These are phyloP conservation scores for Drosophila neotestacea DNA, from an alignment of 2,888 invertebrate species.

Conservation along the genomic window DNA sequence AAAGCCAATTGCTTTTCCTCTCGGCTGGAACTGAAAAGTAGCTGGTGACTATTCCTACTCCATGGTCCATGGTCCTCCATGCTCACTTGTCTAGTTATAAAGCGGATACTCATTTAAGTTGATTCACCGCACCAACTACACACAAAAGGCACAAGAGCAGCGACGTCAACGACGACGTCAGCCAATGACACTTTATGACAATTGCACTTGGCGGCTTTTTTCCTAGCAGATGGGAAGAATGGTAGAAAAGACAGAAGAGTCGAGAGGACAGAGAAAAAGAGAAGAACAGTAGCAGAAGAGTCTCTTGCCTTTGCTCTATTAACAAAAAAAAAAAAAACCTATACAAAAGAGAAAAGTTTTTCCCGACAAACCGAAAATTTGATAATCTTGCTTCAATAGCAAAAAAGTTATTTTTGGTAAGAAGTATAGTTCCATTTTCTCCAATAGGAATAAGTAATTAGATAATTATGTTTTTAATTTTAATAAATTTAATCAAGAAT, in stretches of 20 bases:
- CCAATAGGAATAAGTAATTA: too few species aligned
- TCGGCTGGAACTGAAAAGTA: conserved; percentile 32
- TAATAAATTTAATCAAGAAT: too few species aligned
- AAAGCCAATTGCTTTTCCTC: conserved; percentile 69
- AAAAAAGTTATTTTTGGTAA: too few species aligned
- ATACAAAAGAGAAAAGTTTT: conserved; percentile 1
- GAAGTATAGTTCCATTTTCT: too few species aligned
- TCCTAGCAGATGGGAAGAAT: conserved; percentile 22
- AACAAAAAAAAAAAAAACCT: conserved; percentile 8
- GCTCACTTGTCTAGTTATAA: conserved; percentile 69
- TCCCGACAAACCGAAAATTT: background rate
- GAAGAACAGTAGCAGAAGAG: background rate
- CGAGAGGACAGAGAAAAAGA: background rate
- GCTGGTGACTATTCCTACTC: background rate
- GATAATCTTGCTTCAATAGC: background rate
- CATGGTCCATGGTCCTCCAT: background rate
- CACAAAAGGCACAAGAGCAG: conserved; percentile 42
- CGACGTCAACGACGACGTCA: conserved; percentile 54
- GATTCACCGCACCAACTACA: conserved; percentile 76
- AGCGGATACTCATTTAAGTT: conserved; percentile 82
- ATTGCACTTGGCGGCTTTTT: conserved; percentile 77
- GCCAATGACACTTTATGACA: conserved; percentile 83
- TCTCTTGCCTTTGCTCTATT: background rate
- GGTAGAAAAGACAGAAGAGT: conserved; percentile 11
- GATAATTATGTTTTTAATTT: too few species aligned